These are phyloP conservation scores for Sebastes umbrosus DNA, from an alignment of 2,797 vertebrate species.

Conservation along the genomic window DNA sequence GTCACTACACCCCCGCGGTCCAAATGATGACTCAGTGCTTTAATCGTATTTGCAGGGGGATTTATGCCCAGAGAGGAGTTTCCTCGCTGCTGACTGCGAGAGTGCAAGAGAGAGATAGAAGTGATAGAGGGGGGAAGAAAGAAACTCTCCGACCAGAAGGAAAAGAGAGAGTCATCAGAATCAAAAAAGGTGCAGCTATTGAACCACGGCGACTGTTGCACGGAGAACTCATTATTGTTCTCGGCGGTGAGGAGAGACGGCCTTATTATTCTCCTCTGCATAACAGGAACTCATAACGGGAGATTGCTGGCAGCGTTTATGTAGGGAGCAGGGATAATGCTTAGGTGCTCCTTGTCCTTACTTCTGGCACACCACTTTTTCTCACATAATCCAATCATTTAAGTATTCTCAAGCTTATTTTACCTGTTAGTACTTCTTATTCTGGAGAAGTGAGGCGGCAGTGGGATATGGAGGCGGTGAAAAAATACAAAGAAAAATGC, in stretches of 20 bases:
- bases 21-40: slow-evolving; percentile 74
- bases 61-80: slow-evolving; percentile 66
- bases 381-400: slow-evolving; percentile 58
- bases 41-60: slow-evolving; percentile 78
- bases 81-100: slow-evolving; percentile 23
- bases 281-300: slow-evolving; percentile 66
- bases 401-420: slow-evolving; percentile 48
- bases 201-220: slow-evolving; percentile 53
- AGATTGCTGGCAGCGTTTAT: slow-evolving; percentile 66
- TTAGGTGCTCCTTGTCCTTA: slow-evolving; percentile 56
- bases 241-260: slow-evolving; percentile 41
- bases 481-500: neutral
- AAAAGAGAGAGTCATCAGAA: slow-evolving; percentile 33
- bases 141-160: neutral
- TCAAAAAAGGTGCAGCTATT: slow-evolving; percentile 51
- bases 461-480: neutral
- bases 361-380: slow-evolving; percentile 47
- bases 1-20: slow-evolving; percentile 61
- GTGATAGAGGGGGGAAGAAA: slow-evolving; percentile 22
- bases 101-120: slow-evolving; percentile 10
- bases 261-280: slow-evolving; percentile 67
- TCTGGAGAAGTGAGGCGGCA: neutral
- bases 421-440: slow-evolving; percentile 43
- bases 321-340: slow-evolving; percentile 53
- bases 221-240: slow-evolving; percentile 68